Evolutionary conservation across 2,113 vertebrate species (phyloP).

Genomic region (Labeo rohita): DNA sequence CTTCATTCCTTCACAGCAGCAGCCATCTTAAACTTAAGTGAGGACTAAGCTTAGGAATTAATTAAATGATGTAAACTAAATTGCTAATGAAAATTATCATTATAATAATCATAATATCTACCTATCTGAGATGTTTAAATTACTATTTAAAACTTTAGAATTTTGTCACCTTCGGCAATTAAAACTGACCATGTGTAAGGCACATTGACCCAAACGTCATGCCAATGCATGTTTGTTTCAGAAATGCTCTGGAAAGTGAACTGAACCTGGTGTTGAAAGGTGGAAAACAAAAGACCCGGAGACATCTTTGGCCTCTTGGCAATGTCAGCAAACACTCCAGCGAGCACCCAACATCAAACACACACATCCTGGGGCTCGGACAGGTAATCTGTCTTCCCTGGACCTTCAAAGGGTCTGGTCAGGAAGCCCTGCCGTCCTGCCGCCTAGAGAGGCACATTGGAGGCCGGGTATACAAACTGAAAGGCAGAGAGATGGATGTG

Average conservation of each 20-base stretch:
- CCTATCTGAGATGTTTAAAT: no score
- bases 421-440: conserved; percentile 49
- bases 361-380: conserved; percentile 35
- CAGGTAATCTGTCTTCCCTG: conserved; percentile 58
- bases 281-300: conserved; percentile 28
- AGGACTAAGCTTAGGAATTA: background rate
- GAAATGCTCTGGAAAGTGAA: conserved; percentile 41
- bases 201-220: conserved; percentile 1
- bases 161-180: background rate
- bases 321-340: conserved; percentile 52
- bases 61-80: background rate
- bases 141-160: background rate
- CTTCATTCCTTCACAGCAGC: conserved; percentile 21
- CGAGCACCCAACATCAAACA: conserved; percentile 49
- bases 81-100: no score
- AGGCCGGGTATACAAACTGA: conserved; percentile 30
- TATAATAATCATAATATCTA: no score
- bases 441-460: conserved; percentile 26
- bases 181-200: background rate
- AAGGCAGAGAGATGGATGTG: conserved; percentile 43
- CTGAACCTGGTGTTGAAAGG: conserved; percentile 42
- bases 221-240: conserved; percentile 1
- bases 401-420: conserved; percentile 55
- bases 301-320: conserved; percentile 52
- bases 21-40: background rate